phyloP scores from a whole-genome alignment of 2,797 vertebrate species.

The Anas bahamensis region DNA sequence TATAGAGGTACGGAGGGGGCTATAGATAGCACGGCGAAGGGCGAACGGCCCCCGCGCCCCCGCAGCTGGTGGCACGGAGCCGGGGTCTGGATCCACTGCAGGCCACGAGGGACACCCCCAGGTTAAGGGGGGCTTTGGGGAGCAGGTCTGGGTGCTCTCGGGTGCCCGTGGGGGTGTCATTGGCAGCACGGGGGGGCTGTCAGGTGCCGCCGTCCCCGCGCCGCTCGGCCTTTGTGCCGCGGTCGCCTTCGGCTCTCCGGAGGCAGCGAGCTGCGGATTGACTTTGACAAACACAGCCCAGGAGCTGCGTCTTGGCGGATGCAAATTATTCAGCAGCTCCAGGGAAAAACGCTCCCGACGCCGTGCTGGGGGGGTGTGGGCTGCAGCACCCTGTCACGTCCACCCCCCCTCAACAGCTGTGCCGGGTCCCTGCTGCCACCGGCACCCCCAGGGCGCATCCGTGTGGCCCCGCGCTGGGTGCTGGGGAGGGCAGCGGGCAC shows the following conservation, averaged over 20 bases:
- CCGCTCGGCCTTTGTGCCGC: background rate
- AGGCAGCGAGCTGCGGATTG: constrained; percentile 18
- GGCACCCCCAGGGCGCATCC: background rate
- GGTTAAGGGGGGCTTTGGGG: background rate
- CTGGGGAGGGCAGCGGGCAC: background rate
- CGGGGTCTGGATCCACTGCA: background rate
- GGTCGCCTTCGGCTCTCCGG: background rate
- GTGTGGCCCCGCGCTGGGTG: background rate
- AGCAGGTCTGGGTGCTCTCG: background rate
- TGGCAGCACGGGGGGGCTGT: accelerated
- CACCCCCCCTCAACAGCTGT: background rate
- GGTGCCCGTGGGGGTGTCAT: accelerated
- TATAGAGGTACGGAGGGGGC: constrained; percentile 36
- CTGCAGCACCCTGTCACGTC: constrained; percentile 26
- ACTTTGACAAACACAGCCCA: constrained; percentile 15
- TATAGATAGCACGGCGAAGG: constrained; percentile 33
- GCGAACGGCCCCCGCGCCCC: constrained; percentile 11
- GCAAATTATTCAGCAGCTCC: constrained; percentile 40
- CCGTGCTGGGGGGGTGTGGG: accelerated
- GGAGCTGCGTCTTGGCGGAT: constrained; percentile 8
- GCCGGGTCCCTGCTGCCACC: background rate
- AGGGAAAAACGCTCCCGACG: background rate
- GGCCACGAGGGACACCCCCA: background rate
- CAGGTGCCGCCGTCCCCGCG: accelerated
- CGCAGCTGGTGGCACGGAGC: background rate